phyloP scores from a whole-genome alignment of 1,140 invertebrate species.

The Diachasmimorpha longicaudata region DNA sequence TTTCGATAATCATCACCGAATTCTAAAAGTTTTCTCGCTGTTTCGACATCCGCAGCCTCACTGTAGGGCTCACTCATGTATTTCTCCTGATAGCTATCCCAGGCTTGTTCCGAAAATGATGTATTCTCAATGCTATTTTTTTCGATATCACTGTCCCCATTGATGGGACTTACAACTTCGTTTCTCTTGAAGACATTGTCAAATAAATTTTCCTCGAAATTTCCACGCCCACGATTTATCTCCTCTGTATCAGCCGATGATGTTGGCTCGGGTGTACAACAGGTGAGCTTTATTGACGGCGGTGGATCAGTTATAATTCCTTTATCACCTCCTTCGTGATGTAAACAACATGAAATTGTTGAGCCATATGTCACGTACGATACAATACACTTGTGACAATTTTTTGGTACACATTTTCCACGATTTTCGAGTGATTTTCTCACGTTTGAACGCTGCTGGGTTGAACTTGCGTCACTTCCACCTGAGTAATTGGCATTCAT shows the following conservation, averaged over 20 bases:
- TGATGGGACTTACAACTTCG: conserved; percentile 40
- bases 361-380: conserved; percentile 71
- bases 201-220: conserved; percentile 43
- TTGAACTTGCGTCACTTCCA: conserved; percentile 54
- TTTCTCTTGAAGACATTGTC: conserved; percentile 44
- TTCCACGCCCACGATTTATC: conserved; percentile 41
- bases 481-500: conserved; percentile 50
- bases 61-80: conserved; percentile 91
- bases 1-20: conserved; percentile 92
- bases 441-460: conserved; percentile 43
- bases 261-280: conserved; percentile 39
- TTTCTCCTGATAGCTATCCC: conserved; percentile 88
- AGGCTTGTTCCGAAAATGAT: conserved; percentile 86
- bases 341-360: conserved; percentile 68
- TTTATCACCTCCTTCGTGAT: conserved; percentile 64
- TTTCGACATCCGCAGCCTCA: conserved; percentile 86
- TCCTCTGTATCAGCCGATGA: conserved; percentile 60
- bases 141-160: conserved; percentile 58
- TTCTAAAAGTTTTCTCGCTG: conserved; percentile 78
- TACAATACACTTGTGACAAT: conserved; percentile 42
- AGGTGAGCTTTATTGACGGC: conserved; percentile 51
- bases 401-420: conserved; percentile 33
- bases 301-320: conserved; percentile 69
- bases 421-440: conserved; percentile 45
- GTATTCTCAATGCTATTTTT: conserved; percentile 65